Percentiles rank a stretch among this genome's conserved stretches.
Conservation (phyloP, 2,797 vertebrate species). For the Urosaurus nigricauda region DNA sequence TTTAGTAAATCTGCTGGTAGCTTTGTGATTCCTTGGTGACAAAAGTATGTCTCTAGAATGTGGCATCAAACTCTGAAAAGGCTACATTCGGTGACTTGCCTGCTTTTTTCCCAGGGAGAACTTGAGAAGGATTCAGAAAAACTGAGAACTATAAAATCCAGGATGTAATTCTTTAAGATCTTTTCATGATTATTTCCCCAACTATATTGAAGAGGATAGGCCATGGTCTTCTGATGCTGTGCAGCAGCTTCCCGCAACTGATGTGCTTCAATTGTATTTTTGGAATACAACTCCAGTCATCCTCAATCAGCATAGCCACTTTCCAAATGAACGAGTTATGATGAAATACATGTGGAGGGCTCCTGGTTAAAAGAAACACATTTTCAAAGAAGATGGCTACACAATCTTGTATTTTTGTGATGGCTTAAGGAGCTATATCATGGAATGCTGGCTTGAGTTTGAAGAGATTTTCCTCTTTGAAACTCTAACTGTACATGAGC, state of each 20-base stretch:
- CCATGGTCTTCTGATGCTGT: background rate
- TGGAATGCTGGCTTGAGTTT: background rate
- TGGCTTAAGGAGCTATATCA: background rate
- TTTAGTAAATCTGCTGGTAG: slow-evolving; percentile 12
- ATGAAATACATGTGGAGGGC: background rate
- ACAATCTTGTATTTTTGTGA: background rate
- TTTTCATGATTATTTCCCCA: background rate
- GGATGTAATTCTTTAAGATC: background rate
- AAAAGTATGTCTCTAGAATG: background rate
- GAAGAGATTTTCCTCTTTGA: slow-evolving; percentile 11
- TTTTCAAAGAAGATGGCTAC: background rate
- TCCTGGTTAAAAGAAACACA: background rate
- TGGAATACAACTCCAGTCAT: background rate
- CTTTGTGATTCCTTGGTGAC: background rate
- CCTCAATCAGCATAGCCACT: background rate
- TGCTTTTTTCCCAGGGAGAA: background rate
- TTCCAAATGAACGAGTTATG: background rate
- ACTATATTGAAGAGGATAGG: background rate
- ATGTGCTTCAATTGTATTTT: background rate
- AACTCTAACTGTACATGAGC: background rate
- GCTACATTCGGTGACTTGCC: background rate
- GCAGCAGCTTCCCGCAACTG: background rate
- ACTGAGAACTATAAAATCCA: background rate
- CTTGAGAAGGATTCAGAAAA: background rate
- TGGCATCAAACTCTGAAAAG: slow-evolving; percentile 11